Conservation (phyloP, 2,888 invertebrate genomes). For the Pristionchus japonicus region DNA sequence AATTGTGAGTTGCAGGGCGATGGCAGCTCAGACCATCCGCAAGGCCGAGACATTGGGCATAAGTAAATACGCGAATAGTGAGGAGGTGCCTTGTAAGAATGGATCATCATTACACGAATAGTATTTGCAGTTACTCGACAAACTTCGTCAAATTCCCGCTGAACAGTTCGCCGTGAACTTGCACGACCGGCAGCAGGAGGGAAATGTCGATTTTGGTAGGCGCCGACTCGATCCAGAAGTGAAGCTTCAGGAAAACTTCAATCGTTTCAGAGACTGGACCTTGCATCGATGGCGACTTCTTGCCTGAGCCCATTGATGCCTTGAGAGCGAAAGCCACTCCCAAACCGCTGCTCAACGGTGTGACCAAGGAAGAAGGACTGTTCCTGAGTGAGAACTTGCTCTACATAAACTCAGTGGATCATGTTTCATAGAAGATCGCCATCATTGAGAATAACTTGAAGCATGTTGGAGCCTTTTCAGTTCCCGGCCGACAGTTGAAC, state of each 20-base stretch:
- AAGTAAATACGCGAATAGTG: background rate
- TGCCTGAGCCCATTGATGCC: background rate
- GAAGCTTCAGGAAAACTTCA: background rate
- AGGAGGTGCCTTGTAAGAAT: background rate
- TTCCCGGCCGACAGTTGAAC: no score
- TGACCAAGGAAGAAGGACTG: constrained; percentile 11
- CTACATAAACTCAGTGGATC: no score
- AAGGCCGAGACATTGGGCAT: background rate
- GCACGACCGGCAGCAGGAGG: background rate
- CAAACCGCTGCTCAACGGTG: background rate
- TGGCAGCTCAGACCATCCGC: background rate
- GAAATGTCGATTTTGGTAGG: background rate
- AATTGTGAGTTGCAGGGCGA: constrained; percentile 55
- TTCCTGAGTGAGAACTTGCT: background rate
- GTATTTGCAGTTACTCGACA: background rate
- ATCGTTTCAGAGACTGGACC: background rate
- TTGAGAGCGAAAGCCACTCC: background rate
- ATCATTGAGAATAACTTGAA: no score
- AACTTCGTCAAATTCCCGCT: background rate
- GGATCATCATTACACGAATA: background rate
- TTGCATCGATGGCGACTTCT: background rate
- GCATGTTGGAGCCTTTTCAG: no score
- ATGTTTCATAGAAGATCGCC: no score
- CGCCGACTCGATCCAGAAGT: background rate
- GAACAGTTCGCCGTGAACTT: background rate